A percentile compares a stretch with the other conserved stretches of the same genome.
phyloP scores from a whole-genome alignment of 2,888 invertebrate genomes.

The Rhagonycha fulva region DNA sequence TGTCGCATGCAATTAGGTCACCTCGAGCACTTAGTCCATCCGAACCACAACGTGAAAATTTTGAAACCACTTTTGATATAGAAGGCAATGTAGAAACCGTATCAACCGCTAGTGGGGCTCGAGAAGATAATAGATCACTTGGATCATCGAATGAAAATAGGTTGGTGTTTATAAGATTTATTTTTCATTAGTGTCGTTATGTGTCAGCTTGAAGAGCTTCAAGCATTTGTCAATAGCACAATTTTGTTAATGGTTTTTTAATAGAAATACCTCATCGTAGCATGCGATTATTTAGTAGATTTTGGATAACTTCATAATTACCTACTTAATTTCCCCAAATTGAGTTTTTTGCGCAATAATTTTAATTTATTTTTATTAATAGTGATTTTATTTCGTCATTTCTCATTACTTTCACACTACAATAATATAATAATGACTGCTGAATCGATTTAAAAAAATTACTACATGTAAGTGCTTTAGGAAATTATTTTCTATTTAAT shows the following conservation, averaged over 20 bases:
- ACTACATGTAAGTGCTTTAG: neutral
- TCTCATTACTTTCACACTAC: neutral
- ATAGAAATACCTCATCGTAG: neutral
- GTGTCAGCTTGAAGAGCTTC: neutral
- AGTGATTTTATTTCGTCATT: neutral
- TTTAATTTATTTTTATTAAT: neutral
- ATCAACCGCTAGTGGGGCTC: conserved; percentile 81
- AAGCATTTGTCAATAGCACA: neutral
- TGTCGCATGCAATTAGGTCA: conserved; percentile 46
- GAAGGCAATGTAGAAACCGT: conserved; percentile 92
- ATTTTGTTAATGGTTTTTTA: neutral
- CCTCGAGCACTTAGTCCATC: conserved; percentile 54
- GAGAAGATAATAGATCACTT: conserved; percentile 63
- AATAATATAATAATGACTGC: neutral
- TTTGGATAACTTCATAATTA: neutral
- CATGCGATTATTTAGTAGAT: neutral
- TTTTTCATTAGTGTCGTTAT: neutral
- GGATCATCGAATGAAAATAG: conserved; percentile 81
- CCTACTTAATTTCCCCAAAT: neutral
- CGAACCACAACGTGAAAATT: conserved; percentile 69
- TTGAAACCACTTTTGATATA: conserved; percentile 85
- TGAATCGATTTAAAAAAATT: neutral
- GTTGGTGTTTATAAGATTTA: conserved; percentile 56
- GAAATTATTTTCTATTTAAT: neutral
- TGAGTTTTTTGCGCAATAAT: neutral